Evolutionary conservation across 2,888 invertebrate species (phyloP).

Genomic region (Zhengitettix transpicula): DNA sequence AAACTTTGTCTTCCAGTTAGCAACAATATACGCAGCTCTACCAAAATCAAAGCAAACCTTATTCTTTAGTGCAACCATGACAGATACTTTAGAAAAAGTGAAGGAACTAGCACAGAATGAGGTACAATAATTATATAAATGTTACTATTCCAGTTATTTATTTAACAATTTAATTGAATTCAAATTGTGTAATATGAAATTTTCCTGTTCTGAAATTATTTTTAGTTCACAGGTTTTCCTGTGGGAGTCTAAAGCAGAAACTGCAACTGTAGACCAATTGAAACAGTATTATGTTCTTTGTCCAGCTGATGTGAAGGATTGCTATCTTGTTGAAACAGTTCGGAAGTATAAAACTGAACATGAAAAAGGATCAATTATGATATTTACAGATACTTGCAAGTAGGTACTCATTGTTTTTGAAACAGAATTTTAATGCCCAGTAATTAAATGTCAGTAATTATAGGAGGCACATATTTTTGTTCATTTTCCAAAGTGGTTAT

Average conservation of each 20-base stretch:
- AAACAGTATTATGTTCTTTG: constrained; percentile 83
- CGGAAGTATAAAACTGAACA: constrained; percentile 56
- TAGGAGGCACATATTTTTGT: no score
- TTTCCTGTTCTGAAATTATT: constrained; percentile 8
- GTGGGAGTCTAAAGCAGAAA: constrained; percentile 54
- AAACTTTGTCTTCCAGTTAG: constrained; percentile 29
- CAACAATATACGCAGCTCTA: constrained; percentile 57
- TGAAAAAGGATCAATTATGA: constrained; percentile 68
- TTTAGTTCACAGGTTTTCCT: constrained; percentile 15
- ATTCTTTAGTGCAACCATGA: constrained; percentile 91
- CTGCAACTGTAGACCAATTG: constrained; percentile 76
- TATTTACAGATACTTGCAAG: constrained; percentile 95
- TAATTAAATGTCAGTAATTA: no score
- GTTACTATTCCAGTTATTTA: not conserved
- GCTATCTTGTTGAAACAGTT: constrained; percentile 70
- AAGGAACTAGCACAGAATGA: constrained; percentile 43
- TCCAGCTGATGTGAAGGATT: constrained; percentile 82
- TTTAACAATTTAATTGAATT: not conserved
- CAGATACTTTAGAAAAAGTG: constrained; percentile 56
- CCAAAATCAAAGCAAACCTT: constrained; percentile 72
- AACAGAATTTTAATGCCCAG: not conserved
- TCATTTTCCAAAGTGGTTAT: no score
- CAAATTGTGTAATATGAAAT: no score
- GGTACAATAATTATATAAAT: constrained; percentile 24
- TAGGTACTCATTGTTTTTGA: constrained; percentile 25